A percentile compares a stretch with the other conserved stretches of the same genome.
Conservation (phyloP, 2,888 invertebrate species). For the Hedya salicella region DNA sequence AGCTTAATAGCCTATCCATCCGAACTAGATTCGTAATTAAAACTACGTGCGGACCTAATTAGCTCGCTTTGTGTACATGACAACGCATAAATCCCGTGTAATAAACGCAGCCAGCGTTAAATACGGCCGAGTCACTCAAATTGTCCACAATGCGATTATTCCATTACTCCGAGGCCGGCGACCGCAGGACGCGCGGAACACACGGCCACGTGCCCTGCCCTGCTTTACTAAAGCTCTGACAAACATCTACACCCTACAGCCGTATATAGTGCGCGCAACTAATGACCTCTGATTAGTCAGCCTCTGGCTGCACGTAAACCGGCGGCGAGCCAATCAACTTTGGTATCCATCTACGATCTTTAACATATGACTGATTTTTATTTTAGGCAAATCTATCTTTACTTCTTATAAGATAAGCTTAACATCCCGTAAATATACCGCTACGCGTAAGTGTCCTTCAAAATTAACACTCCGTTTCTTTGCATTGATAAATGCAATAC, state of each 20-base stretch:
- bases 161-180: conserved; percentile 70
- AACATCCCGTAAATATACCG: no score
- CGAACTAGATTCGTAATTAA: conserved; percentile 73
- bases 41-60: conserved; percentile 75
- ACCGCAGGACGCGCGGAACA: conserved; percentile 58
- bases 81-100: conserved; percentile 79
- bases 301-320: conserved; percentile 24
- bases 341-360: conserved; percentile 4
- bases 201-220: conserved; percentile 42
- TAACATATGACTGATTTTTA: background rate
- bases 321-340: conserved; percentile 17
- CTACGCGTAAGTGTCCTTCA: no score
- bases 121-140: conserved; percentile 79
- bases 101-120: conserved; percentile 79
- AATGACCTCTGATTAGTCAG: conserved; percentile 39
- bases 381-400: background rate
- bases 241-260: conserved; percentile 24
- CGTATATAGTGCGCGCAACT: conserved; percentile 22
- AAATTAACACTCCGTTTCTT: no score
- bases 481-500: background rate
- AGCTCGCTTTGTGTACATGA: conserved; percentile 74
- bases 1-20: conserved; percentile 54
- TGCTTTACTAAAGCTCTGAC: conserved; percentile 29
- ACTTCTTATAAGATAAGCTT: no score
- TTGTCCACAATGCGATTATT: conserved; percentile 82